phyloP scores from a whole-genome alignment of 2,888 invertebrate species.

The Acanthosepion pharaonis region DNA sequence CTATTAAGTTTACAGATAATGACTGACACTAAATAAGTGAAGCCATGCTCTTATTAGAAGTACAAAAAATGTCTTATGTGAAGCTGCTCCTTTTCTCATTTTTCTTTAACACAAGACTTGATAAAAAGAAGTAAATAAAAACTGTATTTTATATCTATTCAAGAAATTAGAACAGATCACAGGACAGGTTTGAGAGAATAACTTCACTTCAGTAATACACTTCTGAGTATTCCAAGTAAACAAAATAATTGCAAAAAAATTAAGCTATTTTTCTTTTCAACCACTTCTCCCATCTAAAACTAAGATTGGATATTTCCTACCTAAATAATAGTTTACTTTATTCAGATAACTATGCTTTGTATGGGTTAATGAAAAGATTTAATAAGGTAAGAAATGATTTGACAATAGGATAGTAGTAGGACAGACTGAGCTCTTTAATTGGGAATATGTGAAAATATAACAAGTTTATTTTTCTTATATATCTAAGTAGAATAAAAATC shows the following conservation, averaged over 20 bases:
- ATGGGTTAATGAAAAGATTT: not conserved
- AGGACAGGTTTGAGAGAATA: not conserved
- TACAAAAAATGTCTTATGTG: no score
- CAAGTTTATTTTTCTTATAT: no score
- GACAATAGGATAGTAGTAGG: no score
- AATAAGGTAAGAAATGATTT: not conserved
- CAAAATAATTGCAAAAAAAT: not conserved
- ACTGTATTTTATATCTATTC: not conserved
- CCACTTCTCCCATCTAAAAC: not conserved
- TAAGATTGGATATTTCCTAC: not conserved
- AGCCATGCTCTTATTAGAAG: no score
- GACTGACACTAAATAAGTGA: not conserved
- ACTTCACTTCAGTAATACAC: not conserved
- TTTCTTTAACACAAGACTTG: not conserved
- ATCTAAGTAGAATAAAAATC: not conserved
- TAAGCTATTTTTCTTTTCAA: not conserved
- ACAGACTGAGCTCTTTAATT: no score
- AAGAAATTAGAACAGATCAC: not conserved
- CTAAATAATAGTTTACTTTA: not conserved
- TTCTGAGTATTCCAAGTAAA: not conserved
- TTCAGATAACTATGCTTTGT: not conserved
- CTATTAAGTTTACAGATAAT: not conserved
- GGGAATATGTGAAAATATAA: no score
- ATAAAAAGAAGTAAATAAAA: not conserved
- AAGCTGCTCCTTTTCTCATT: not conserved